Conservation (phyloP, 53 echinoderm and acorn worm genomes). For the Echinometra lucunter region DNA sequence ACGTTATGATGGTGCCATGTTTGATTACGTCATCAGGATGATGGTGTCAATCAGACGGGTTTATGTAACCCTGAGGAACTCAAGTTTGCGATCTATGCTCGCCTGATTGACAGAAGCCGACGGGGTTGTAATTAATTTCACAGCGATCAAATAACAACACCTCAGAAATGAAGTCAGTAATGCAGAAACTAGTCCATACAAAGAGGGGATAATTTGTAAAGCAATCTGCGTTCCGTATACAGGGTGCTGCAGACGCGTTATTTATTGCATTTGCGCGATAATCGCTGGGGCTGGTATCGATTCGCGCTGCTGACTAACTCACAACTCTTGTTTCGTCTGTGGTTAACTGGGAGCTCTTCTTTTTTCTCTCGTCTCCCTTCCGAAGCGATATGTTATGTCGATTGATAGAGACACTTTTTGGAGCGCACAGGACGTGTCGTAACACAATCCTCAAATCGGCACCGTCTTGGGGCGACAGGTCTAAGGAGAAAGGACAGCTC, state of each 20-base stretch:
- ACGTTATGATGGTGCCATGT: not conserved
- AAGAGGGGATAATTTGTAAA: conserved; percentile 86
- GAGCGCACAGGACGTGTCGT: conserved; percentile 47
- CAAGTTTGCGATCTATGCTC: conserved; percentile 39
- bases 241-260: conserved; percentile 55
- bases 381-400: conserved; percentile 70
- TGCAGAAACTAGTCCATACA: conserved; percentile 78
- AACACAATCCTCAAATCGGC: conserved; percentile 69
- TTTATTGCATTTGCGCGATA: conserved; percentile 71
- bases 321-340: conserved; percentile 58
- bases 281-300: conserved; percentile 64
- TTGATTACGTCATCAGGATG: conserved; percentile 61
- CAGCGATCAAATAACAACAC: conserved; percentile 86
- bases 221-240: conserved; percentile 71
- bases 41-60: conserved; percentile 66
- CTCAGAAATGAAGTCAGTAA: conserved; percentile 80
- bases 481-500: conserved; percentile 61
- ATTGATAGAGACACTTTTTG: conserved; percentile 67
- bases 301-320: conserved; percentile 68
- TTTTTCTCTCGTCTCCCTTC: conserved; percentile 38
- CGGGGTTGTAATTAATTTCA: conserved; percentile 86
- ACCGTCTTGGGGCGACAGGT: conserved; percentile 68
- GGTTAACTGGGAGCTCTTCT: conserved; percentile 45
- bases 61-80: conserved; percentile 59
- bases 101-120: conserved; percentile 82